phyloP scores from a whole-genome alignment of 2,797 vertebrate species.

The Microchirus variegatus region DNA sequence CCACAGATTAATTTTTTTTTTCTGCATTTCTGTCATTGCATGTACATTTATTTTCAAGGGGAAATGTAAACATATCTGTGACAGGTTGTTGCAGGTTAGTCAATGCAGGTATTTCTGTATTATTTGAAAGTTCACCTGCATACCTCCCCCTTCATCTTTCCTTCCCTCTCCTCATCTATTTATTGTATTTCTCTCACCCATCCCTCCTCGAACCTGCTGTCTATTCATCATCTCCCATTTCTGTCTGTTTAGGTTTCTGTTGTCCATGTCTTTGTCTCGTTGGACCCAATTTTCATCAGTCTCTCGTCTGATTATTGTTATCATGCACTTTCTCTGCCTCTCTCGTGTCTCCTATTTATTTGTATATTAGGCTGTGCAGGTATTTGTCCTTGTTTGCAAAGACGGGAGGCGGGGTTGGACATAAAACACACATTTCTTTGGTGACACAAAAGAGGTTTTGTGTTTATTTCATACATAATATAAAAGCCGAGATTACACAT shows the following conservation, averaged over 20 bases:
- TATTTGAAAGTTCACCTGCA: too few relatives aligned
- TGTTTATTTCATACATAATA: slow-evolving; percentile 37
- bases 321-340: slow-evolving; percentile 1
- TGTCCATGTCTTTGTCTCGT: neutral
- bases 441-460: slow-evolving; percentile 11
- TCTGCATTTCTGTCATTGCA: too few relatives aligned
- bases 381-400: slow-evolving; percentile 16
- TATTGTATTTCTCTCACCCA: slow-evolving; percentile 4
- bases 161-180: neutral
- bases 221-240: slow-evolving; percentile 17
- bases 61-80: too few relatives aligned
- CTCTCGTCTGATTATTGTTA: neutral
- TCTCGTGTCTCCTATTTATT: neutral
- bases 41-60: too few relatives aligned
- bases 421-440: slow-evolving; percentile 32
- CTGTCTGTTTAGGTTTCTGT: slow-evolving; percentile 11
- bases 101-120: too few relatives aligned
- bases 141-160: neutral
- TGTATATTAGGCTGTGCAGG: neutral
- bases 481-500: slow-evolving; percentile 34
- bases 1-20: too few relatives aligned
- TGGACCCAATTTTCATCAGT: slow-evolving; percentile 23
- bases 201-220: neutral
- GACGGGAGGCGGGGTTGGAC: slow-evolving; percentile 17
- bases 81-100: too few relatives aligned